Evolutionary conservation across 2,888 invertebrate species (phyloP).

Genomic region (Drosophila mimetica): DNA sequence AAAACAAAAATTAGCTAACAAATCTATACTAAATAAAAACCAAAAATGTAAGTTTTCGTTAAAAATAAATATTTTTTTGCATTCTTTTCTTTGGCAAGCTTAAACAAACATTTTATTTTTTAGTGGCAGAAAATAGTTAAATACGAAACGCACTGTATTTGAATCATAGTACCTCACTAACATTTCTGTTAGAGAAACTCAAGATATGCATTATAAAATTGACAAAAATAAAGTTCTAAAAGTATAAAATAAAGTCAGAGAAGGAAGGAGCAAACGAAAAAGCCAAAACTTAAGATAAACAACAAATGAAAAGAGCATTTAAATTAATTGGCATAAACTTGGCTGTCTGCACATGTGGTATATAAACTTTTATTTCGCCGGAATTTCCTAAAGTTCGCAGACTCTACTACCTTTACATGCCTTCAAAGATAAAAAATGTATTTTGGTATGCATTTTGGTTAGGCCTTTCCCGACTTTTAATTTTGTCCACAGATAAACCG

Average conservation of each 20-base stretch:
- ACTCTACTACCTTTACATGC: slow-evolving; percentile 1
- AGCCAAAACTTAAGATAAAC: slow-evolving; percentile 58
- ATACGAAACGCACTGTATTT: slow-evolving; percentile 5
- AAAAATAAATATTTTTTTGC: too few species aligned
- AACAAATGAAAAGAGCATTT: slow-evolving; percentile 55
- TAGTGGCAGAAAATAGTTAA: too few species aligned
- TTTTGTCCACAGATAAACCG: slow-evolving; percentile 34
- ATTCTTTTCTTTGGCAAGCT: too few species aligned
- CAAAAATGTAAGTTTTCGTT: too few species aligned
- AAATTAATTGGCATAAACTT: slow-evolving; percentile 65
- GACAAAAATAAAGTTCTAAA: slow-evolving; percentile 41
- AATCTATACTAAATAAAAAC: too few species aligned
- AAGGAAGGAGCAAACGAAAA: slow-evolving; percentile 16
- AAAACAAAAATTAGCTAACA: too few species aligned
- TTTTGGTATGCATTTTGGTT: slow-evolving; percentile 11
- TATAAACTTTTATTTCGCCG: background rate
- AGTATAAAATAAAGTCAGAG: slow-evolving; percentile 31
- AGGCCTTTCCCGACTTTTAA: slow-evolving; percentile 34
- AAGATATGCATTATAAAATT: slow-evolving; percentile 10
- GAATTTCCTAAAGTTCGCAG: background rate
- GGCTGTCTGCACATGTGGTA: slow-evolving; percentile 17
- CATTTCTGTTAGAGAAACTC: slow-evolving; percentile 21
- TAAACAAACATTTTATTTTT: too few species aligned
- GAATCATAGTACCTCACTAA: slow-evolving; percentile 42
- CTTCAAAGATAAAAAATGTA: slow-evolving; percentile 8